These are phyloP conservation scores for Heliothis virescens DNA, from an alignment of 1,140 invertebrate species.

Conservation along the genomic window DNA sequence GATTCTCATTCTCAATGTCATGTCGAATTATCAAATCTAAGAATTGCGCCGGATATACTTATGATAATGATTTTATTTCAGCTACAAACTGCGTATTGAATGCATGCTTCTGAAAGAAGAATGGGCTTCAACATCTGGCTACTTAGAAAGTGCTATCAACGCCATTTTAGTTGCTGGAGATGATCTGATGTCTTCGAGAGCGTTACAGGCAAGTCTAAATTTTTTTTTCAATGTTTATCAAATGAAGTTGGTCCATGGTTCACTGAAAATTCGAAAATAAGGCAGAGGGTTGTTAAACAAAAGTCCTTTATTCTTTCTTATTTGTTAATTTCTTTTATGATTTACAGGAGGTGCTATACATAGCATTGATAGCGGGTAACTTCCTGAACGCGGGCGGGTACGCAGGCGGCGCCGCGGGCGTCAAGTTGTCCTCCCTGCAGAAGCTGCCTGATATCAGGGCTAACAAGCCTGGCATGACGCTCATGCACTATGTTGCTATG, in stretches of 20 bases:
- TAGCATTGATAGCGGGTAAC: slow-evolving; percentile 97
- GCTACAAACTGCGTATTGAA: slow-evolving; percentile 97
- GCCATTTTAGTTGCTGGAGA: slow-evolving; percentile 96
- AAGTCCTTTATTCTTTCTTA: not conserved
- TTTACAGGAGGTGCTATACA: slow-evolving; percentile 95
- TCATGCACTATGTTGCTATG: slow-evolving; percentile 97
- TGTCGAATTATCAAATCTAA: too few relatives aligned
- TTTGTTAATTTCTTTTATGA: not conserved
- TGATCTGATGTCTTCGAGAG: slow-evolving; percentile 84
- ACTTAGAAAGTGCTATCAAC: slow-evolving; percentile 96
- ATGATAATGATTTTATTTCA: slow-evolving; percentile 83
- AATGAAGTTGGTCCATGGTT: too few relatives aligned
- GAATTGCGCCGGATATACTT: too few relatives aligned
- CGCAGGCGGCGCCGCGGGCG: slow-evolving; percentile 98
- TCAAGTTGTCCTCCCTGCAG: slow-evolving; percentile 97
- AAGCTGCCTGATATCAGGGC: slow-evolving; percentile 98
- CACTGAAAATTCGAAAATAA: too few relatives aligned
- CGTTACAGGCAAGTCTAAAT: slow-evolving; percentile 75
- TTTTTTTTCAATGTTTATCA: too few relatives aligned
- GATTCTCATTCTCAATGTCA: too few relatives aligned
- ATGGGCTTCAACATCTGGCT: slow-evolving; percentile 96
- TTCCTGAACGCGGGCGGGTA: slow-evolving; percentile 98
- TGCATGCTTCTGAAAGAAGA: slow-evolving; percentile 99
- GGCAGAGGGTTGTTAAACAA: too few relatives aligned
- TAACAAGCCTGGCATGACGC: slow-evolving; percentile 98